Percentiles rank a stretch among this genome's conserved stretches.
phyloP scores from a whole-genome alignment of 2,888 invertebrate genomes.

The Mactromeris polynyma region DNA sequence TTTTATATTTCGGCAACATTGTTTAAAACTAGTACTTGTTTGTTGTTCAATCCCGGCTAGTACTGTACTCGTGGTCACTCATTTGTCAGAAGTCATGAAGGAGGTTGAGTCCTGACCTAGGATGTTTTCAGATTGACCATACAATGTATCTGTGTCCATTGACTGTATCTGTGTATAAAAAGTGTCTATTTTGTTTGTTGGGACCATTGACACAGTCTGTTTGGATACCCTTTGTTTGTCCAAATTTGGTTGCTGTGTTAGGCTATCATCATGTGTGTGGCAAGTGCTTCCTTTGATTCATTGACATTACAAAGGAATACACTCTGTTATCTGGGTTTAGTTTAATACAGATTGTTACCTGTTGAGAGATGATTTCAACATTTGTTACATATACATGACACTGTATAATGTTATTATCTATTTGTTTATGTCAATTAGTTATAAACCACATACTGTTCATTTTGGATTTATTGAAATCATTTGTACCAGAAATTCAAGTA shows the following conservation, averaged over 20 bases:
- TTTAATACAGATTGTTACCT: not conserved
- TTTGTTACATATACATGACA: not conserved
- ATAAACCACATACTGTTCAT: not conserved
- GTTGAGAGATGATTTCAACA: not conserved
- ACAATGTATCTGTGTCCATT: too few relatives aligned
- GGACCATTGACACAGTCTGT: not conserved
- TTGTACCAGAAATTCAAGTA: not conserved
- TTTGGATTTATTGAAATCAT: not conserved
- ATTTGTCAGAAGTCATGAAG: too few relatives aligned
- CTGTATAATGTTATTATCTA: not conserved
- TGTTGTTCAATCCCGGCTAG: too few relatives aligned
- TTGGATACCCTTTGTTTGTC: not conserved
- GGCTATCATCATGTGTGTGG: not conserved
- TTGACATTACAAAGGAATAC: not conserved
- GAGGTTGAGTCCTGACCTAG: too few relatives aligned
- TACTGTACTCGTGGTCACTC: too few relatives aligned
- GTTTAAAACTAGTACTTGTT: too few relatives aligned
- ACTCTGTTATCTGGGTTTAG: not conserved
- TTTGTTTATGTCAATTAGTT: not conserved
- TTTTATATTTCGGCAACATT: too few relatives aligned
- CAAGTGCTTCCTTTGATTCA: not conserved
- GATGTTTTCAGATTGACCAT: too few relatives aligned
- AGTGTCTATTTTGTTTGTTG: too few relatives aligned
- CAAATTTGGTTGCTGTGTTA: too few relatives aligned
- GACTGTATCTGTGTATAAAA: too few relatives aligned